phyloP scores from a whole-genome alignment of 2,888 invertebrate species.

The Pandemis cinnamomeana region DNA sequence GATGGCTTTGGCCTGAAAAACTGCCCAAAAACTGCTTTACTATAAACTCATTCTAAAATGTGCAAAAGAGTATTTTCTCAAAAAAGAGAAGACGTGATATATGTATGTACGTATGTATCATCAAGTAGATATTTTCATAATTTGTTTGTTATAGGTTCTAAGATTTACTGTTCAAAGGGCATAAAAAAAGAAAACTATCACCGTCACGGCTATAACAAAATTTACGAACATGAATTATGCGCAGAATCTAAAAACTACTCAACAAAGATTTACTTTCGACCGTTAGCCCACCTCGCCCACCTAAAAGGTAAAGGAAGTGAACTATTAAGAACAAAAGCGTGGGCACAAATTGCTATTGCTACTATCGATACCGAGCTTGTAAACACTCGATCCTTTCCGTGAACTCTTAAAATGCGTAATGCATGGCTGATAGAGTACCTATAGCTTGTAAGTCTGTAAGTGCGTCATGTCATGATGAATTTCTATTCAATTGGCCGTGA shows the following conservation, averaged over 20 bases:
- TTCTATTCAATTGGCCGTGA: slow-evolving; percentile 25
- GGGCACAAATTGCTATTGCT: slow-evolving; percentile 1
- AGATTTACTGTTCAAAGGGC: too few relatives aligned
- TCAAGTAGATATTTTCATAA: too few relatives aligned
- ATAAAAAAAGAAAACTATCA: too few relatives aligned
- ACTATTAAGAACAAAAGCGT: slow-evolving; percentile 18
- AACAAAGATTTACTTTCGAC: slow-evolving; percentile 6
- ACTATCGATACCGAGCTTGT: slow-evolving; percentile 34
- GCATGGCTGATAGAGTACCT: background rate
- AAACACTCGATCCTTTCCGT: slow-evolving; percentile 42
- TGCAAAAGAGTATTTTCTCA: too few relatives aligned
- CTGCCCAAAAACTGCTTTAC: too few relatives aligned
- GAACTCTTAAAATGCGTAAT: slow-evolving; percentile 32
- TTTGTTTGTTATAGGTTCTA: too few relatives aligned
- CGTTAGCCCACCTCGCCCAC: slow-evolving; percentile 8
- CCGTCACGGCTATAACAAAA: background rate
- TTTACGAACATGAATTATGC: background rate
- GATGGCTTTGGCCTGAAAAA: too few relatives aligned
- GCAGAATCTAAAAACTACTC: background rate
- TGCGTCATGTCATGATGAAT: slow-evolving; percentile 24
- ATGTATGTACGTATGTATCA: too few relatives aligned
- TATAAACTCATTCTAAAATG: too few relatives aligned
- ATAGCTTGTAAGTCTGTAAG: background rate
- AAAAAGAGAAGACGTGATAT: too few relatives aligned
- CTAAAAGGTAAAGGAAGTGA: slow-evolving; percentile 10